These are phyloP conservation scores for Tringa solitaria DNA, from an alignment of 2,113 vertebrate genomes.

Conservation along the genomic window DNA sequence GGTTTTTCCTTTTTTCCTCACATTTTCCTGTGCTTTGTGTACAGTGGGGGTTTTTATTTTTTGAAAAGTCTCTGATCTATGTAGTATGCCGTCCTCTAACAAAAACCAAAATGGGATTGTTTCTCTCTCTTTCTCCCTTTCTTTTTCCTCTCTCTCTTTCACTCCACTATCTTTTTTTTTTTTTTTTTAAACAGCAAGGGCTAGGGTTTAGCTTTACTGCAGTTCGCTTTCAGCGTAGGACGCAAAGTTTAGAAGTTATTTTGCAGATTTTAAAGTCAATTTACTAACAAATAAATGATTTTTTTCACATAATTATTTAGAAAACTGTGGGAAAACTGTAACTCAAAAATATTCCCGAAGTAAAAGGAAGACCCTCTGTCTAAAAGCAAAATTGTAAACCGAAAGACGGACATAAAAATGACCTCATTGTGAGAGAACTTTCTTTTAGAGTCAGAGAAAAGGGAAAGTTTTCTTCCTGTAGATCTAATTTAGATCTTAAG, in stretches of 20 bases:
- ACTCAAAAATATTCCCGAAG: neutral
- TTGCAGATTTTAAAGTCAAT: conserved; percentile 2
- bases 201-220: neutral
- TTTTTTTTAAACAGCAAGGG: neutral
- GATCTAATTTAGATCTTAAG: conserved; percentile 50
- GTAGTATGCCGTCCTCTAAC: conserved; percentile 81
- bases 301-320: neutral
- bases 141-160: conserved; percentile 59
- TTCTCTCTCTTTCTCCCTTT: conserved; percentile 73
- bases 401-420: conserved; percentile 9
- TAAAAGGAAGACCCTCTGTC: conserved; percentile 15
- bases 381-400: conserved; percentile 30
- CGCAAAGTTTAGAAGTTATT: conserved; percentile 20
- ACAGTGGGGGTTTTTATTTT: conserved; percentile 84
- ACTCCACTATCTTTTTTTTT: conserved; percentile 37
- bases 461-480: conserved; percentile 43
- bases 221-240: neutral
- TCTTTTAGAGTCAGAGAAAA: conserved; percentile 39
- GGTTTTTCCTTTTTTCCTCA: conserved; percentile 74
- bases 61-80: conserved; percentile 85
- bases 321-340: neutral
- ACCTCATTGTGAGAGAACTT: conserved; percentile 26
- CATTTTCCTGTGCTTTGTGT: conserved; percentile 88
- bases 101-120: conserved; percentile 82
- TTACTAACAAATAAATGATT: neutral